Base-by-base conservation (phyloP, 2,888 invertebrate species). In the Caenorhabditis uteleia region DNA sequence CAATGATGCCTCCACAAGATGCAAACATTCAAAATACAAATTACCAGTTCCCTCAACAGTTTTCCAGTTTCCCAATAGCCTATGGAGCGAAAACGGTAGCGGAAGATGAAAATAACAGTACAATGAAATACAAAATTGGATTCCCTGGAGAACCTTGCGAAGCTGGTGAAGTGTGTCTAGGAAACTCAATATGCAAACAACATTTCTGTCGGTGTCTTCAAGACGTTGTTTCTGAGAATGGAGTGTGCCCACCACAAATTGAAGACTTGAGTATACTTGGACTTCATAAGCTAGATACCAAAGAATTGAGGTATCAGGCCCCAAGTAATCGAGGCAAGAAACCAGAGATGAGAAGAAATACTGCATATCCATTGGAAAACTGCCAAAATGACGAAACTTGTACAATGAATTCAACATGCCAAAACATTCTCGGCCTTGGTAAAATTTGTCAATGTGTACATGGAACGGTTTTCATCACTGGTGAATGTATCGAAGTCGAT, bases 71-170 rank as follows among this genome's bases (percentile, higher is more conserved):
- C 16, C 67, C 67, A 12, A 58, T 67, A 21, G 70, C 60, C 7
- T 57, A 59, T 45, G 66, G 62, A 6, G 58, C 62, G 2, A 59
- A 65, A 31, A 67, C 58, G 21, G 65, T 62, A 2, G 61, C 68
- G 0, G 70, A 66, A 50, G 60, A 68, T 16, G 51, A 53, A 16
- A 45, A 56, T 33, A 59, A 51, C 38, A 36, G 34, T 16, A 51
- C 54, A 0, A 46, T 60, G 33, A 69, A 64, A 16, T 55, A 61
- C 20, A 66, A 57, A 23, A 51, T 66, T 14, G 74, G 78, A 12
- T 68, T 76, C 66, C 82, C 82, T 10, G 82, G 82, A 14, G 81
- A 80, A 45, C 73, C 64, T 46, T 82, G 82, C 49, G 74, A 69
- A 18, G 66, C 54, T 38, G 71, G 67, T 0, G 55, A 60, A 27